phyloP scores from a whole-genome alignment of 2,113 vertebrate genomes.

The Dipodomys ordii region DNA sequence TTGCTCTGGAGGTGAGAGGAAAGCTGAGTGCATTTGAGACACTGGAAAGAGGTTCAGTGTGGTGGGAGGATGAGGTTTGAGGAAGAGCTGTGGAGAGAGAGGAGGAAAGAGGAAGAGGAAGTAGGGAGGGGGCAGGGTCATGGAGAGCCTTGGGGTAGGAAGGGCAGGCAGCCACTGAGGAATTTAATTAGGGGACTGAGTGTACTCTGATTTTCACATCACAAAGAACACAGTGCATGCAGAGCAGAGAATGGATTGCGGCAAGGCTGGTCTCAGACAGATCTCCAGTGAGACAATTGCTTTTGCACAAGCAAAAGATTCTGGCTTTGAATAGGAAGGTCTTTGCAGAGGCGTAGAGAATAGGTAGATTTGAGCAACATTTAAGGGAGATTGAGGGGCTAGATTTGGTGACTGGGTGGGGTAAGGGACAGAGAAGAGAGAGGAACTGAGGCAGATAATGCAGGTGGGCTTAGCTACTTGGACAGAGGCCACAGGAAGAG shows the following conservation, averaged over 20 bases:
- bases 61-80: background rate
- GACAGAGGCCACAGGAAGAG: background rate
- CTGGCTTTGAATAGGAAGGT: background rate
- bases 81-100: background rate
- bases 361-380: background rate
- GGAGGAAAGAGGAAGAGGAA: background rate
- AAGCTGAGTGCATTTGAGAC: background rate
- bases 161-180: background rate
- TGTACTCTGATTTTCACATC: background rate
- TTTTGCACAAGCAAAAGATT: background rate
- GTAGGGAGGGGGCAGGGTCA: background rate
- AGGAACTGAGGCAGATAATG: background rate
- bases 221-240: background rate
- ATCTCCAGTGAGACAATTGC: background rate
- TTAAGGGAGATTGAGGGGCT: background rate
- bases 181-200: too few species aligned
- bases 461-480: background rate
- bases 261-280: background rate
- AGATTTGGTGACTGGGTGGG: background rate
- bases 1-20: background rate
- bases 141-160: background rate
- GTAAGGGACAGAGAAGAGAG: background rate
- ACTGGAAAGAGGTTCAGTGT: background rate
- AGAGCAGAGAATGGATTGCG: too few species aligned
- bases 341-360: background rate